These are phyloP conservation scores for Nasonia oneida DNA, from an alignment of 2,888 invertebrate genomes.

Conservation along the genomic window DNA sequence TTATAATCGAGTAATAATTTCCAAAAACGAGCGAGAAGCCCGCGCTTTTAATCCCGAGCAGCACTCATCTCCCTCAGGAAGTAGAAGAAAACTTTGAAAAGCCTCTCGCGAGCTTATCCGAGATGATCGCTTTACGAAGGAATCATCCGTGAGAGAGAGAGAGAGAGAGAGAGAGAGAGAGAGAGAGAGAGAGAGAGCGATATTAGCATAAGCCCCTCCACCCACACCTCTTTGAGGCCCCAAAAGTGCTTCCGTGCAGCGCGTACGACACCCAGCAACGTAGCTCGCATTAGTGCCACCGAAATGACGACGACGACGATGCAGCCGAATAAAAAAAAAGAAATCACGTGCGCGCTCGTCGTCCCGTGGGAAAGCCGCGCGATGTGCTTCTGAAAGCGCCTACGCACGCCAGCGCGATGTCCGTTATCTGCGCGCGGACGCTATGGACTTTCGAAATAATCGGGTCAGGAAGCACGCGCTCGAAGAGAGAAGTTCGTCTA, in stretches of 20 bases:
- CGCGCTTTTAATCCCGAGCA: conserved; percentile 33
- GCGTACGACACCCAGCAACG: not conserved
- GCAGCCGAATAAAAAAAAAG: conserved; percentile 36
- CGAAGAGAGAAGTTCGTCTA: not conserved
- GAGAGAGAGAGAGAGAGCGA: conserved; percentile 45
- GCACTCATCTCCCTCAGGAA: not conserved
- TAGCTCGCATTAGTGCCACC: not conserved
- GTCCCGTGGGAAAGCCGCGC: conserved; percentile 21
- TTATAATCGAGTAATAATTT: not conserved
- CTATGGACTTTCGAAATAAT: conserved; percentile 57
- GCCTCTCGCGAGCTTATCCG: conserved; percentile 77
- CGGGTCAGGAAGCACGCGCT: conserved; percentile 50
- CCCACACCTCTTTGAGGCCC: conserved; percentile 68
- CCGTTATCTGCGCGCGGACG: conserved; percentile 25
- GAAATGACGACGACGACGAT: not conserved
- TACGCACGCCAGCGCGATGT: not conserved
- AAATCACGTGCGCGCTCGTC: not conserved
- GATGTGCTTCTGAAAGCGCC: conserved; percentile 17
- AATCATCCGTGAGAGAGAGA: conserved; percentile 71
- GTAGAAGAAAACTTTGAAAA: conserved; percentile 77
- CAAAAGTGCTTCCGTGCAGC: conserved; percentile 69
- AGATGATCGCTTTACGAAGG: conserved; percentile 79
- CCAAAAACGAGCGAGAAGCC: not conserved
- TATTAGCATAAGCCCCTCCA: conserved; percentile 77
- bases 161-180: no score